Base-by-base conservation (phyloP, 2,113 vertebrate species). In the Seriola aureovittata region DNA sequence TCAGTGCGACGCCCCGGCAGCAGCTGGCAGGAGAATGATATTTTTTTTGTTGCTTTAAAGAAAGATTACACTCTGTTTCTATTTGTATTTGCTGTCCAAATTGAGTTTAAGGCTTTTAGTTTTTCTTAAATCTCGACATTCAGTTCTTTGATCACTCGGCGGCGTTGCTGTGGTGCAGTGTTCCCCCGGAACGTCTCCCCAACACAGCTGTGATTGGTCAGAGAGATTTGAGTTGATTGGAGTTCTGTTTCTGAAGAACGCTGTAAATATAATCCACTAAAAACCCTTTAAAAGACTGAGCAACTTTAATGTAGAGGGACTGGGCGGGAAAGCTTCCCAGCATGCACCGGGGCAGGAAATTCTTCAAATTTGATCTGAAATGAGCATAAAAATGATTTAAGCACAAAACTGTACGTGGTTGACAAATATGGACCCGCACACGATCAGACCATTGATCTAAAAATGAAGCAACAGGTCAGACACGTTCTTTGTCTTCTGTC, bases 111-210 rank as follows among this genome's bases (percentile, higher is more conserved):
- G 40, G 29, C 71, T 71, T 75, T 19, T 19, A 71, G 23, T 38
- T 66, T 62, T 32, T 80, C 12, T 29, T 9, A 2, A 63, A 65
- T 46, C 40, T 71, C 9, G 25, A 74, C 64, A 73, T 36, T 32
- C 12, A 10, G 14, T 48, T 57, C 79, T 84, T 88, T 90, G 78
- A 90, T 85, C 69, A 64, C 19, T 36, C 29, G 50, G 19, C 63
- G 54, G 67, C 19, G 52, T 29, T 57, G 84, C 73, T 72, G 67
- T 4, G 42, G 21, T 10, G 29, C 42, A 25, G 46, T 50, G 40
- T 81, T 83, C 50, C 66, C 29, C 29, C 29, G 29, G 29, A 29
- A 29, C 44, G 12, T 50, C 58, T 19, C 36, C 74, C 19, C 42
- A 23, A 17, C 67, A 29, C 44, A 71, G 60, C 66, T 59, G 83